Base-by-base conservation (phyloP, 2,113 vertebrate genomes). In the Menidia beryllina region DNA sequence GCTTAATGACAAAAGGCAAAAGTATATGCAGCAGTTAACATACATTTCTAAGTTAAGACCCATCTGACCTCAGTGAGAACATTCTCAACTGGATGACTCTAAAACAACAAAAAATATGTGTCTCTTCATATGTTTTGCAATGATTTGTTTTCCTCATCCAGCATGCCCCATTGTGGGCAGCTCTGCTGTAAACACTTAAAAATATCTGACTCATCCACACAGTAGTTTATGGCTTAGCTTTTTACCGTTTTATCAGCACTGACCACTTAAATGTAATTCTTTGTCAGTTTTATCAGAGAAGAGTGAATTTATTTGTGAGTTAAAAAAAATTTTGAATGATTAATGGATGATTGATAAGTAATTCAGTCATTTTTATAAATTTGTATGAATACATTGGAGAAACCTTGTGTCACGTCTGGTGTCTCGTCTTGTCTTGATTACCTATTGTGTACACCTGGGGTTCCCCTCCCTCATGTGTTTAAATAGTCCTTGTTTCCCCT, bases 141-240 rank as follows among this genome's bases (percentile, higher is more conserved):
- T 53, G 8, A 41, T 68, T 34, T 61, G 62, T 66, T 70, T 54
- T 43, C 51, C 21, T 76, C 68, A 54, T 54, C 25, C 71, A 43
- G 34, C 9, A 38, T 72, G 56, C 60, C 66, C 66, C 24, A 7
- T 55, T 72, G 79, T 79, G 59, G 64, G 79, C 71, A 62, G 75
- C 56, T 62, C 38, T 59, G 69, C 39, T 70, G 52, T 39, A 60
- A 77, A 64, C 59, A 71, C 64, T 77, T 61, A 49, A 14, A 70
- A 71, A 77, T 24, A 75, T 47, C 60, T 83, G 84, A 86, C 62
- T 81, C 84, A 86, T 66, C 54, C 50, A 27, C 1, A 14, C 43
- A 56, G 20, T 53, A n/a, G 55, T 43, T 57, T 58, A n/a, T 19
- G 30, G 30, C 7, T 34, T 34, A 34, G 30, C n/a, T n/a, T 43